These are phyloP conservation scores for Ceratosolen solmsi DNA, from an alignment of 1,140 invertebrate genomes.

Conservation along the genomic window DNA sequence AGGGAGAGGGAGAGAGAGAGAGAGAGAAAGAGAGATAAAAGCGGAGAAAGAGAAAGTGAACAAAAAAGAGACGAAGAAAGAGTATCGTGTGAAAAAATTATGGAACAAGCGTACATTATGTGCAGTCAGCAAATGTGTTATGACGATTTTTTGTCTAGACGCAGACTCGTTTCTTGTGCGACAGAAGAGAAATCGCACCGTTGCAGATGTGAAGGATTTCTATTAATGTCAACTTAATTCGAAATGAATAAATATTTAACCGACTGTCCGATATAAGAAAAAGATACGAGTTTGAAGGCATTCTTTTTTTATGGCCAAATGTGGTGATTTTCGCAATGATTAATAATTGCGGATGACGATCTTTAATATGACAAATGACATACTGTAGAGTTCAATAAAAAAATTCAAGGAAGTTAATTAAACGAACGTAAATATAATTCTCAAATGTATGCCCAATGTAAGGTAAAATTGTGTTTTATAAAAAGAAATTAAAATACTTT, in stretches of 20 bases:
- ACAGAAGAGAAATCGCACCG: constrained; percentile 22
- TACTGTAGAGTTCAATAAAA: no score
- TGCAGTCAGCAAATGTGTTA: background rate
- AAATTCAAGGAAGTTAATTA: no score
- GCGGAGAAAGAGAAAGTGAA: background rate
- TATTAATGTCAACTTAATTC: background rate
- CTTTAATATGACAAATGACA: no score
- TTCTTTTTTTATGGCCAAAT: no score
- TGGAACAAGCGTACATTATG: constrained; percentile 26
- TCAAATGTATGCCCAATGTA: no score
- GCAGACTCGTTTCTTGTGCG: background rate
- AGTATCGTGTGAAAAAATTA: background rate
- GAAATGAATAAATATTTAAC: constrained; percentile 1
- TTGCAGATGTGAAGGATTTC: background rate
- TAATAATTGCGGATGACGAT: background rate
- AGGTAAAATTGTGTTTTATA: no score
- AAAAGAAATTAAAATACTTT: no score
- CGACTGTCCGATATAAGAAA: background rate
- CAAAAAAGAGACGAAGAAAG: background rate
- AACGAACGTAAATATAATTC: no score
- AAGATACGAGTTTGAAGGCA: background rate
- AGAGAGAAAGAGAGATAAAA: background rate
- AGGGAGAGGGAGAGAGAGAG: background rate
- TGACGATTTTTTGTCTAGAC: constrained; percentile 22
- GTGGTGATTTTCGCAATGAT: background rate